Conservation (phyloP, 1,140 invertebrate species). For the Probaryconus sp. region DNA sequence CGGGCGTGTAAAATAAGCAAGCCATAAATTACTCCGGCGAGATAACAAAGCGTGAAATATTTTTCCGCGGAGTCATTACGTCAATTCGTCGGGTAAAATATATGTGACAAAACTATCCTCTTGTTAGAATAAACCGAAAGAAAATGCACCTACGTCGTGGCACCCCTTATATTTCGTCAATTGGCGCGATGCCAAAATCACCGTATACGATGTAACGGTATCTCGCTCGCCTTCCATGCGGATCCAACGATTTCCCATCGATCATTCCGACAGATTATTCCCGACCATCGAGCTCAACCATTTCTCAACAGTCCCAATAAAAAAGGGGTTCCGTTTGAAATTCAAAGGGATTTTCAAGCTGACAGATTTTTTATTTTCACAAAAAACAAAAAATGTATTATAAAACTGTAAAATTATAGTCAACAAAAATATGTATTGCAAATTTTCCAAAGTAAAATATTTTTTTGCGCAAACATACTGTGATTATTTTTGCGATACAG, state of each 20-base stretch:
- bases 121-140: constrained; percentile 5
- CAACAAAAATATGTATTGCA: too few species aligned
- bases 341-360: too few species aligned
- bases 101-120: constrained; percentile 1
- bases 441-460: too few species aligned
- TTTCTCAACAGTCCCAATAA: constrained; percentile 11
- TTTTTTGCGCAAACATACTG: too few species aligned
- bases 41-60: neutral
- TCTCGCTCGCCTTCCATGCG: constrained; percentile 15
- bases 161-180: constrained; percentile 4
- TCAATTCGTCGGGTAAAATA: neutral
- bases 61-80: neutral
- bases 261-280: constrained; percentile 30
- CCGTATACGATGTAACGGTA: constrained; percentile 12
- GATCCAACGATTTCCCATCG: constrained; percentile 35
- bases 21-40: too few species aligned
- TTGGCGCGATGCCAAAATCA: constrained; percentile 33
- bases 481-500: too few species aligned
- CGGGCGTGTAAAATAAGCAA: too few species aligned
- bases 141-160: neutral
- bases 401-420: too few species aligned
- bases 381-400: too few species aligned
- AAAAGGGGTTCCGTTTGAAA: neutral
- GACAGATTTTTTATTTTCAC: too few species aligned
- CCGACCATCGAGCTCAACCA: constrained; percentile 7